Percentiles rank a stretch among this genome's conserved stretches.
Conservation (phyloP, 2,797 vertebrate genomes). For the Enteromius paludinosus region DNA sequence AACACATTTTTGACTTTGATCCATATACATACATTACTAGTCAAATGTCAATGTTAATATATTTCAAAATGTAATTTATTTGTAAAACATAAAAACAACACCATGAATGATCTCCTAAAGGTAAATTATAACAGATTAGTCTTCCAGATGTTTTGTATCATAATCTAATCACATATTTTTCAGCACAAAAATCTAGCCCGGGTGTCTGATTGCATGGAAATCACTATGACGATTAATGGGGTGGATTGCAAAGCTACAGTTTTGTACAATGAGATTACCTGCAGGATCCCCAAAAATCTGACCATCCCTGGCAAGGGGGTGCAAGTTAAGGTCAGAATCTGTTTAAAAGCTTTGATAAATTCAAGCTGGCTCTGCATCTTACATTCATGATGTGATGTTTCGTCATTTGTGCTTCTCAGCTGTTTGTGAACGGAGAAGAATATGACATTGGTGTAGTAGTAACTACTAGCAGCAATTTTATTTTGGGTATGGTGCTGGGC, state of each 20-base stretch:
- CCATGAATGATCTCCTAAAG: not conserved
- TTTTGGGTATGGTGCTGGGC: conserved; percentile 77
- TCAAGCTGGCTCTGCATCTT: not conserved
- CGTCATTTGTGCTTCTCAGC: conserved; percentile 67
- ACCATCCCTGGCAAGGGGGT: conserved; percentile 77
- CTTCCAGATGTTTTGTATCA: not conserved
- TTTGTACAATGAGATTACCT: conserved; percentile 88
- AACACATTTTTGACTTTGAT: too few relatives aligned
- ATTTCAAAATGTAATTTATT: not conserved
- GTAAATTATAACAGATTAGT: not conserved
- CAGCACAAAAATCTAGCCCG: conserved; percentile 87
- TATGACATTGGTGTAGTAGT: conserved; percentile 80
- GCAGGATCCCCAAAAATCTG: conserved; percentile 84
- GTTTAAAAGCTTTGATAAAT: not conserved
- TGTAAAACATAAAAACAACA: not conserved
- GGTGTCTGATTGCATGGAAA: conserved; percentile 85
- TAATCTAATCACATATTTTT: conserved; percentile 6
- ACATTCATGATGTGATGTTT: not conserved
- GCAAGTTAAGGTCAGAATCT: conserved; percentile 80
- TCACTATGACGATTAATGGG: conserved; percentile 86
- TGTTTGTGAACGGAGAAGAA: conserved; percentile 81
- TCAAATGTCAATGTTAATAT: not conserved
- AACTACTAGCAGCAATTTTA: conserved; percentile 53
- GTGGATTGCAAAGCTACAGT: conserved; percentile 84
- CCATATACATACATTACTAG: not conserved